Conservation (phyloP, 2,888 invertebrate genomes). For the Conomelus anceps region DNA sequence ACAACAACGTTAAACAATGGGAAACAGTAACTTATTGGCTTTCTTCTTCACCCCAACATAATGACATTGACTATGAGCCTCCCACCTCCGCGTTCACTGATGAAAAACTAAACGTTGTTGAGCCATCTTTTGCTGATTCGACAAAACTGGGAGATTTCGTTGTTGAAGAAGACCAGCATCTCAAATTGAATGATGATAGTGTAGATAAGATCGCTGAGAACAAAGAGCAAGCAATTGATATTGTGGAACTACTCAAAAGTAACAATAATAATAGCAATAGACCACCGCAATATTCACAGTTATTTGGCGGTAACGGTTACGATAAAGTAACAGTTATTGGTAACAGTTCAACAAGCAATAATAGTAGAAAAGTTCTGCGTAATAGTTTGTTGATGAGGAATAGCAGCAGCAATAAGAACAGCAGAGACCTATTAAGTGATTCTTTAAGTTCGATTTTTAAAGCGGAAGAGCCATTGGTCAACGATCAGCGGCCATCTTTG, state of each 20-base stretch:
- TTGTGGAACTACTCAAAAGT: neutral
- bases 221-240: neutral
- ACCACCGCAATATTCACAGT: neutral
- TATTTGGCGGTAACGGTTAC: no score
- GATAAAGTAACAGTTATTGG: neutral
- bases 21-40: neutral
- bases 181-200: neutral
- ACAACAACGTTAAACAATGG: neutral
- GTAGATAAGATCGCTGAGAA: neutral
- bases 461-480: constrained; percentile 8
- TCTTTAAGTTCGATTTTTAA: constrained; percentile 4
- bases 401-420: neutral
- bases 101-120: neutral
- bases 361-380: neutral
- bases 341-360: neutral
- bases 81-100: neutral
- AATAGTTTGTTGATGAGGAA: neutral
- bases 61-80: neutral
- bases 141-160: neutral
- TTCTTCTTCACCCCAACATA: neutral
- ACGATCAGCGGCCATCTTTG: neutral
- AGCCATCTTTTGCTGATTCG: neutral
- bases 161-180: neutral
- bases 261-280: neutral
- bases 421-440: neutral